phyloP scores from a whole-genome alignment of 2,888 invertebrate species.

The Anoncus sp. region DNA sequence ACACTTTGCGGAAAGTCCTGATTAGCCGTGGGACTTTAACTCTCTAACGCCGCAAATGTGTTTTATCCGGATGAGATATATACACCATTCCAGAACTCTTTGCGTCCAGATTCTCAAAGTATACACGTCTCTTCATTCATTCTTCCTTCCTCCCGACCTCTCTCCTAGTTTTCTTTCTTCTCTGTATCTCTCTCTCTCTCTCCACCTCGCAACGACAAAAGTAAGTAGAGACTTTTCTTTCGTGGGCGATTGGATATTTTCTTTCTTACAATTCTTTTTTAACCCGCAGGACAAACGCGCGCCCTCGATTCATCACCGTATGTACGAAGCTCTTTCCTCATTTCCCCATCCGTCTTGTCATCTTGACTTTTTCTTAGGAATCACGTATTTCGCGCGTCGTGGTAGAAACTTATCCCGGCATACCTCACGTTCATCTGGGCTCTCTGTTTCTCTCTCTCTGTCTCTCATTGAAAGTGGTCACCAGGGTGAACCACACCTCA shows the following conservation, averaged over 20 bases:
- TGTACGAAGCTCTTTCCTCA: no score
- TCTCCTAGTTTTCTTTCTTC: no score
- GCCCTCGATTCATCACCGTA: no score
- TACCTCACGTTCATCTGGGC: slow-evolving; percentile 3
- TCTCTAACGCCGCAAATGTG: slow-evolving; percentile 18
- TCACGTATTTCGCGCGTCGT: slow-evolving; percentile 36
- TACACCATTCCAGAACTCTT: neutral
- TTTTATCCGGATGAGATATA: slow-evolving; percentile 10
- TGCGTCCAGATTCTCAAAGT: slow-evolving; percentile 18
- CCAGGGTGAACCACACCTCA: slow-evolving; percentile 2
- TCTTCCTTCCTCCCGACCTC: neutral
- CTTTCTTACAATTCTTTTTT: slow-evolving; percentile 32
- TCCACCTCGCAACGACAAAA: slow-evolving; percentile 27
- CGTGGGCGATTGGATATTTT: slow-evolving; percentile 27
- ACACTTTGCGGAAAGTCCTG: slow-evolving; percentile 62
- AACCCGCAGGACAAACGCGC: neutral
- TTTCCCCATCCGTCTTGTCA: neutral
- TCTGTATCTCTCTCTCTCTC: neutral
- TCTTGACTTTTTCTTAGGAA: slow-evolving; percentile 22
- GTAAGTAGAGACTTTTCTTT: slow-evolving; percentile 32
- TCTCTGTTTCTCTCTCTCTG: no score
- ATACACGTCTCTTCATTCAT: slow-evolving; percentile 9
- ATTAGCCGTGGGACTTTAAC: slow-evolving; percentile 59
- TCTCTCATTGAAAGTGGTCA: slow-evolving; percentile 6
- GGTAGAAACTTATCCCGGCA: no score